Conservation (phyloP, 1,140 invertebrate genomes). For the Papilio glaucus region DNA sequence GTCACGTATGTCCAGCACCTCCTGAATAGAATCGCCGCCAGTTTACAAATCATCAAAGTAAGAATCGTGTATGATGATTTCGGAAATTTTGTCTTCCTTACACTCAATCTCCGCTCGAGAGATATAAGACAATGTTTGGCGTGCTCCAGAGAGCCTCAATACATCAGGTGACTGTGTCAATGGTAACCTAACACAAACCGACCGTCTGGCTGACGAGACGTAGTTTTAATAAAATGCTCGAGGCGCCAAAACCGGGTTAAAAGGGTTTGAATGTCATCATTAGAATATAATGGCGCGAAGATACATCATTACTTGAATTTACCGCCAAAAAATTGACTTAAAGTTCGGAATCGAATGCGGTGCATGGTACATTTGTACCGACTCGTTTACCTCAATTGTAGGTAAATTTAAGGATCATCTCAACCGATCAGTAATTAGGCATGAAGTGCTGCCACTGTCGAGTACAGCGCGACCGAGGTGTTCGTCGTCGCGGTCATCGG, state of each 20-base stretch:
- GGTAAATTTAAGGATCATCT: conserved; percentile 43
- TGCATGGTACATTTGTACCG: too few relatives aligned
- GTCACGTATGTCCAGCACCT: too few relatives aligned
- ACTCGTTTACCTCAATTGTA: conserved; percentile 29
- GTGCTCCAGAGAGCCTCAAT: conserved; percentile 38
- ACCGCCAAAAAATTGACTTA: conserved; percentile 28
- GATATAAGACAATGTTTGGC: too few relatives aligned
- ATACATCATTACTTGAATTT: conserved; percentile 41
- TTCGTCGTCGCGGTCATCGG: conserved; percentile 2
- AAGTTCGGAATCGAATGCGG: not conserved
- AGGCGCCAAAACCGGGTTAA: conserved; percentile 45
- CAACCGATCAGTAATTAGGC: conserved; percentile 42
- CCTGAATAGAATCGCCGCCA: too few relatives aligned
- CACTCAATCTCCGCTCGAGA: too few relatives aligned
- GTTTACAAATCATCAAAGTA: too few relatives aligned
- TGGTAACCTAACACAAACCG: conserved; percentile 46
- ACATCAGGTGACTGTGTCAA: conserved; percentile 33
- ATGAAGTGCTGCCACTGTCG: conserved; percentile 46
- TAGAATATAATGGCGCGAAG: conserved; percentile 34
- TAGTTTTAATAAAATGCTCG: conserved; percentile 49
- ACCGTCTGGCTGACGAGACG: too few relatives aligned
- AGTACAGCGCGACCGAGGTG: too few relatives aligned
- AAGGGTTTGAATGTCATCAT: conserved; percentile 33
- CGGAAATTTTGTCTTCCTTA: too few relatives aligned
- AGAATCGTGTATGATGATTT: too few relatives aligned